These are phyloP conservation scores for Aplodontia rufa DNA, from an alignment of 2,113 vertebrate species.

Conservation along the genomic window DNA sequence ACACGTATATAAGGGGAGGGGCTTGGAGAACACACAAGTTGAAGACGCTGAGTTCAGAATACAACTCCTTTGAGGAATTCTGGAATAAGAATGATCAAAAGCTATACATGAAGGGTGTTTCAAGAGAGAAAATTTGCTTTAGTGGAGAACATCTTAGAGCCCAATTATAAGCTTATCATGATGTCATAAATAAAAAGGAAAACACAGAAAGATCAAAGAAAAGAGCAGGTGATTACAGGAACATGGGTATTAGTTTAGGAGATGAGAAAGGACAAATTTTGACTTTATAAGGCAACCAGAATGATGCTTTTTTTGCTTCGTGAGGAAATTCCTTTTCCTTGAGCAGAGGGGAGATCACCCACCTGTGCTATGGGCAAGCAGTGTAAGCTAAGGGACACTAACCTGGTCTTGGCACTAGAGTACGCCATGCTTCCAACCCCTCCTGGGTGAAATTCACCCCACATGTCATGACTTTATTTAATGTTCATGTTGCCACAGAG, in stretches of 20 bases:
- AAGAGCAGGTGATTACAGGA: neutral
- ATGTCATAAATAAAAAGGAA: neutral
- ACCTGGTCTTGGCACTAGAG: neutral
- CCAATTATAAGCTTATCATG: neutral
- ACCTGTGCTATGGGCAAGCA: neutral
- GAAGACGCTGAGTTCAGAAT: neutral
- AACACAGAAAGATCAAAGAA: neutral
- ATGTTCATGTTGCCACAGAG: neutral
- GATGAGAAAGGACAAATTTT: neutral
- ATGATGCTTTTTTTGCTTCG: neutral
- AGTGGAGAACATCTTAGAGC: neutral
- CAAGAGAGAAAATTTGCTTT: neutral
- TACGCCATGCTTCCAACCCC: no score
- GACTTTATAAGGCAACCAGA: neutral
- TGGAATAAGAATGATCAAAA: neutral
- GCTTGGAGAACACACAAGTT: neutral
- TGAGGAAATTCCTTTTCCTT: neutral
- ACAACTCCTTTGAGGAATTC: neutral
- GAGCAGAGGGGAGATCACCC: neutral
- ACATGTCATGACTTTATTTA: rapidly evolving
- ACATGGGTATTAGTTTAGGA: neutral
- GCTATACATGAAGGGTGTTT: neutral
- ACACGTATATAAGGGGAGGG: no score
- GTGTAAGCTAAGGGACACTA: neutral
- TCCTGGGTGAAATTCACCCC: neutral